Evolutionary conservation across 2,888 invertebrate species (phyloP), one percentile per base, ranked within the genome.

Genomic region (Epirrita christyi): DNA sequence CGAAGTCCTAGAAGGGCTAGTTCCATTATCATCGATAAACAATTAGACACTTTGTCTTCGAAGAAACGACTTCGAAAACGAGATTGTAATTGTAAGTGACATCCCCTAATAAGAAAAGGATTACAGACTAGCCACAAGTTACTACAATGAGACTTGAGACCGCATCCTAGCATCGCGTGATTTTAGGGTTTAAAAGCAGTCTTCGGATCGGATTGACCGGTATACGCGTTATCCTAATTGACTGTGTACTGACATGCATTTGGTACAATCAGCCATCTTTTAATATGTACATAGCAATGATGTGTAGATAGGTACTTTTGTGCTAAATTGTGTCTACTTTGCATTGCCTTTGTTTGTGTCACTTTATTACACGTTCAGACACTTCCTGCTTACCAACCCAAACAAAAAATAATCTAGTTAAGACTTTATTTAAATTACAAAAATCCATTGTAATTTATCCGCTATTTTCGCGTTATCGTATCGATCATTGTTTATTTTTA

Each of bases 221-320:
- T n/a, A 29, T 9, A 46, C 47, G 47, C 44, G 51, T 44, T 55
- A 55, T 59, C 51, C 59, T 55, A 55, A 59, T 59, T 55, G 55
- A 55, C 51, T 55, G 55, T 59, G 51, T 55, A 36, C 40, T 47
- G 47, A 59, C 59, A 59, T 59, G 59, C 55, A 55, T 59, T 59
- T 34, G 8, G 29, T 11, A 29, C n/a, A 45, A 50, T 59, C 59
- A 36, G 40, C 29, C 53, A 53, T 49, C 48, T 38, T 41, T 15
- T 36, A 48, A 3, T 21, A 21, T 2, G 21, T 21, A 21, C 21
- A n/a, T 21, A 21, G 4, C 21, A 21, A 21, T 21, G 21, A 3
- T 21, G n/a, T n/a, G n/a, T n/a, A n/a, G n/a, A n/a, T 21, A 4
- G 21, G 21, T 21, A 4, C 21, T 21, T 4, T 21, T 21, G 21